These are phyloP conservation scores for Aphidius ervi DNA, from an alignment of 1,140 invertebrate genomes.

Conservation along the genomic window DNA sequence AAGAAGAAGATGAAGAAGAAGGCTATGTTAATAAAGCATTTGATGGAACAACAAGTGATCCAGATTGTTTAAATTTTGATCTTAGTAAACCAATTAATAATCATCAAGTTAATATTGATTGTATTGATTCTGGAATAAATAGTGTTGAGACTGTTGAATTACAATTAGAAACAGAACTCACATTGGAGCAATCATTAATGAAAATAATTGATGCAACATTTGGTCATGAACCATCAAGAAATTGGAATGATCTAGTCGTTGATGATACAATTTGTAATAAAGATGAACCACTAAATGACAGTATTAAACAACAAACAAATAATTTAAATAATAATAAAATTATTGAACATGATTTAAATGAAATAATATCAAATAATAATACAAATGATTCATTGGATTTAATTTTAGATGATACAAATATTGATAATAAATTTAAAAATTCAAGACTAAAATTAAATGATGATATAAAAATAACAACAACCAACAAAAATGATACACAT, in stretches of 20 bases:
- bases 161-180: slow-evolving; percentile 38
- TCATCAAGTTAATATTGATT: slow-evolving; percentile 35
- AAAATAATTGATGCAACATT: slow-evolving; percentile 50
- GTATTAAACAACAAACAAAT: too few relatives aligned
- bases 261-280: slow-evolving; percentile 10
- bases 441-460: slow-evolving; percentile 39
- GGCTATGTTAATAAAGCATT: slow-evolving; percentile 44
- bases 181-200: slow-evolving; percentile 47
- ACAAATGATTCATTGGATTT: neutral
- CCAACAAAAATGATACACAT: slow-evolving; percentile 24
- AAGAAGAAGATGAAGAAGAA: slow-evolving; percentile 9
- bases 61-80: slow-evolving; percentile 41
- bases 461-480: slow-evolving; percentile 24
- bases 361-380: too few relatives aligned
- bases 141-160: slow-evolving; percentile 50
- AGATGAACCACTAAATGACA: neutral
- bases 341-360: neutral
- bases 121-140: slow-evolving; percentile 48
- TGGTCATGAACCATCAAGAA: slow-evolving; percentile 34
- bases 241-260: slow-evolving; percentile 34
- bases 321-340: neutral
- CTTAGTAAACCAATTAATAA: slow-evolving; percentile 18
- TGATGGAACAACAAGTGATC: slow-evolving; percentile 37
- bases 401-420: slow-evolving; percentile 9
- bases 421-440: slow-evolving; percentile 33